phyloP scores from a whole-genome alignment of 1,140 invertebrate genomes.

The Drosophila repleta region DNA sequence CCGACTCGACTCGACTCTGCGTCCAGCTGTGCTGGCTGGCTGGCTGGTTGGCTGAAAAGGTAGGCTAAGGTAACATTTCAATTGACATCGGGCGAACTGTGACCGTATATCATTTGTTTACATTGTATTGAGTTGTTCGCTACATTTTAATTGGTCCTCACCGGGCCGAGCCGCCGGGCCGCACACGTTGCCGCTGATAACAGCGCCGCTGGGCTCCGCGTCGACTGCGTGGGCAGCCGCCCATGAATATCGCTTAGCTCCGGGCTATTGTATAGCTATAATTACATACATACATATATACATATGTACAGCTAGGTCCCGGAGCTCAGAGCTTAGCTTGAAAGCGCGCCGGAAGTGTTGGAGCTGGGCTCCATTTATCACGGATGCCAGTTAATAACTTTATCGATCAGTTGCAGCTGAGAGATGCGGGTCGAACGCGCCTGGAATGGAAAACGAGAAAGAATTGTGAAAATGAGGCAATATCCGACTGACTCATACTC shows the following conservation, averaged over 20 bases:
- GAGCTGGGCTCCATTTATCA: constrained; percentile 50
- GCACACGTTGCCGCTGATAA: constrained; percentile 70
- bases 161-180: constrained; percentile 20
- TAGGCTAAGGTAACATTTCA: constrained; percentile 37
- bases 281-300: too few relatives aligned
- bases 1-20: not conserved
- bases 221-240: constrained; percentile 48
- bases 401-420: constrained; percentile 32
- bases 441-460: not conserved
- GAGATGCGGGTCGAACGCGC: constrained; percentile 40
- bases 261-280: too few relatives aligned
- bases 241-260: not conserved
- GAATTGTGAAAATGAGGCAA: not conserved
- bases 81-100: constrained; percentile 31
- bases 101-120: constrained; percentile 82
- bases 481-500: too few relatives aligned
- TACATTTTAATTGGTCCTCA: constrained; percentile 66
- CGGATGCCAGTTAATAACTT: constrained; percentile 63
- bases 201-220: constrained; percentile 22
- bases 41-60: too few relatives aligned
- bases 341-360: constrained; percentile 57
- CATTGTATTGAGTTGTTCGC: constrained; percentile 80
- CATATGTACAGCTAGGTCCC: too few relatives aligned
- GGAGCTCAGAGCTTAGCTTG: not conserved
- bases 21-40: too few relatives aligned